Evolutionary conservation across 2,113 vertebrate genomes (phyloP), one percentile per base, ranked within the genome.

Genomic region (Cyanoliseus patagonus): DNA sequence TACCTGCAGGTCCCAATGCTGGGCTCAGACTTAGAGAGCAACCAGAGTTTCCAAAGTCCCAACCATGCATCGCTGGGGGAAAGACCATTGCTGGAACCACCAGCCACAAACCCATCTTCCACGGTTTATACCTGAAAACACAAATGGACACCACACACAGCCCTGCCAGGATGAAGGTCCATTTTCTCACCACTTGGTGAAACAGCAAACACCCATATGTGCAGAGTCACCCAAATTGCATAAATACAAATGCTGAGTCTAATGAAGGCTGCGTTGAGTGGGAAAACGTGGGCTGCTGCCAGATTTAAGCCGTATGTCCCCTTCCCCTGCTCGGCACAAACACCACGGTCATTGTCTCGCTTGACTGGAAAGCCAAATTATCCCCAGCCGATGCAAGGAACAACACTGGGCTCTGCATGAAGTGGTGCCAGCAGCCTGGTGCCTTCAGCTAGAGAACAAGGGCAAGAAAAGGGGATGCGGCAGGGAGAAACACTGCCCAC

Each of bases 21-120:
- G 51, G 5, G 19, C 11, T 59, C 37, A 53, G 20, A 19, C 13
- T 47, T 31, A 20, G 27, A 62, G 44, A 72, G 20, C 9, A 8
- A 51, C 5, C 28, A 51, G n/a, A 42, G 28, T 8, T 31, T 80
- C 24, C 19, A 13, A 62, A 63, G 68, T 19, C 13, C 41, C 23
- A n/a, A 16, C 23, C 31, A 46, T 2, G 0, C 3, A 2, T 11
- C 0, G 0, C 4, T n/a, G 37, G 3, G 1, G 18, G 27, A 25
- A 19, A 42, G 47, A 39, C 28, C 10, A 3, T 18, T 55, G 22
- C 28, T 27, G 33, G 55, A 69, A 74, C 24, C 17, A 46, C 19
- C 62, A 39, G 11, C 41, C 13, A 23, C 23, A 5, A 68, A 69
- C 6, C 41, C 41, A 18, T 37, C 6, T 1, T 7, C 20, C 28